Evolutionary conservation across 2,797 vertebrate genomes (phyloP), one percentile per base, ranked within the genome.

Genomic region (Acestrorhynchus altus): DNA sequence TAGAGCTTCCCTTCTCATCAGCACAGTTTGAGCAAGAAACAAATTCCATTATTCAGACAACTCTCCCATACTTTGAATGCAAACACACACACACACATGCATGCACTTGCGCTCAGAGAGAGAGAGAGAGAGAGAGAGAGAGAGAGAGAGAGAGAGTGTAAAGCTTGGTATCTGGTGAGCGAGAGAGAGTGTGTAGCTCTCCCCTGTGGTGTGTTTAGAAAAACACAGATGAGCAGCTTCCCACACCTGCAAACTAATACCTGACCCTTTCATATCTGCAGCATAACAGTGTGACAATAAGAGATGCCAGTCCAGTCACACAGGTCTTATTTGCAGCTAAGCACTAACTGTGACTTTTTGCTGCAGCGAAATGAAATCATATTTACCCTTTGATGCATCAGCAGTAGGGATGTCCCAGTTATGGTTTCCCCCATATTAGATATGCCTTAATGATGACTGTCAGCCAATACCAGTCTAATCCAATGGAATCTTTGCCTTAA

Each of bases 211-310:
- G 16, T 57, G n/a, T 59, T 80, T 56, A 70, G 69, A 68, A 47
- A 35, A 69, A 65, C 44, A 59, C 68, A 78, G 71, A 69, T 74
- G 57, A 74, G 24, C 31, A 54, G 22, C 26, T 35, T 65, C 16
- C 24, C 35, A 73, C 42, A 67, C 70, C 22, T 73, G 28, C 70
- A 67, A 51, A n/a, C 47, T 24, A 56, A 10, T 35, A 46, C 4
- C 5, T 70, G 18, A 22, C 40, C 18, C 2, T 49, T 20, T 68
- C 12, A 61, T 46, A 26, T 78, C 26, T 67, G 13, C 28, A 15
- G 7, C 22, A 67, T 73, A 67, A 49, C 22, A 31, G 22, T 31
- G 31, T 47, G 42, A 8, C 39, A 40, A 10, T 10, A 68, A 0
- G 3, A 35, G 24, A 42, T 42, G 4, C 0, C 15, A 7, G 26